Evolutionary conservation across 2,888 invertebrate genomes (phyloP), one percentile per base, ranked within the genome.

Genomic region (Rutpela maculata): DNA sequence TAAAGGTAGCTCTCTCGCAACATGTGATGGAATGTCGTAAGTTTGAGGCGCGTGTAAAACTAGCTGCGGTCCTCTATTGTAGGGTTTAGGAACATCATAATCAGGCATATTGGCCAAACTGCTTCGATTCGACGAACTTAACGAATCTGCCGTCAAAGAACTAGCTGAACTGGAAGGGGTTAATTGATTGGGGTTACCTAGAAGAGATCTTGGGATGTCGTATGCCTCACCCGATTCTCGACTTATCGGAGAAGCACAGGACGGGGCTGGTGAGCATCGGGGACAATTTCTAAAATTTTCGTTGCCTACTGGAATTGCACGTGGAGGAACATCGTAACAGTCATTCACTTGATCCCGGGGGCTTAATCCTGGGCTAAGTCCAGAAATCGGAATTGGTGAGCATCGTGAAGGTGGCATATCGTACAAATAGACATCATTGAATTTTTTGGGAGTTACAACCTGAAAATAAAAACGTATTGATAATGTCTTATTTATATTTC

Each of bases 351-450:
- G 85, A 22, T 85, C 83, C 22, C 83, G 80, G 0, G 84, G 83
- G 66, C 83, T 82, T 86, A 88, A 83, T 85, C 89, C 83, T 17
- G 86, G 85, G 73, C 86, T 84, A 86, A 88, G 85, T 85, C 89
- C 84, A 84, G 88, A 84, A 62, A 87, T 67, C 71, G 87, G 86
- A 18, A 88, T 81, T 17, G 89, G 88, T 38, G 88, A 88, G 79
- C 88, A 88, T 79, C 89, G 84, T 43, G 86, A 85, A 12, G 91
- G 91, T 79, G 93, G 92, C 87, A 93, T 91, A 88, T 94, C 94
- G 89, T 95, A 95, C 80, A 94, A 89, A 89, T 94, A 95, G 66
- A 94, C 93, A 89, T 95, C 94, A 84, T 95, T 94, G 89, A 93
- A 93, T 89, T 93, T 93, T 88, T 94, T 93, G 55, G 94, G 94